Conservation (phyloP, 2,888 invertebrate genomes). For the Anarsia innoxiella region DNA sequence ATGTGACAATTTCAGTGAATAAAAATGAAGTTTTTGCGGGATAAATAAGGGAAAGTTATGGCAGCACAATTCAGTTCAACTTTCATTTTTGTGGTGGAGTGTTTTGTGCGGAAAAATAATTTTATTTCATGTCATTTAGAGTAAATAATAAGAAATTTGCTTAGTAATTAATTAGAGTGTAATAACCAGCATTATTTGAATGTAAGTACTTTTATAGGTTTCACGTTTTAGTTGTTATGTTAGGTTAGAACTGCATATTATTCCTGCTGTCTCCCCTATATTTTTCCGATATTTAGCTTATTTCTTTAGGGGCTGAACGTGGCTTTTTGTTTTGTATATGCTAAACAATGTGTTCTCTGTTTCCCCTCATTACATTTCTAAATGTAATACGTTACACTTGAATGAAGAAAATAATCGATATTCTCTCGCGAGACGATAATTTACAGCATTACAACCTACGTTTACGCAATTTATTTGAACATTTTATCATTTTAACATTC, state of each 20-base stretch:
- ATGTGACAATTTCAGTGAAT: no score
- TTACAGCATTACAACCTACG: slow-evolving; percentile 16
- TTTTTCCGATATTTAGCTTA: slow-evolving; percentile 53
- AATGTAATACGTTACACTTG: slow-evolving; percentile 28
- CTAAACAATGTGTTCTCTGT: slow-evolving; percentile 27
- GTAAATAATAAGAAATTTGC: slow-evolving; percentile 19
- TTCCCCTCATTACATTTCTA: slow-evolving; percentile 18
- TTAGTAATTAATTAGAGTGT: slow-evolving; percentile 3
- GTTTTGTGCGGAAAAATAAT: slow-evolving; percentile 20
- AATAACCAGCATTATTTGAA: slow-evolving; percentile 26
- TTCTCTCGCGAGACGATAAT: slow-evolving; percentile 24
- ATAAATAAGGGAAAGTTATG: slow-evolving; percentile 2
- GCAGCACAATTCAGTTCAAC: slow-evolving; percentile 8
- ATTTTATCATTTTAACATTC: no score
- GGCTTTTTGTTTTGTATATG: slow-evolving; percentile 52
- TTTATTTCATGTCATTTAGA: slow-evolving; percentile 12
- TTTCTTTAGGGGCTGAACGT: slow-evolving; percentile 62
- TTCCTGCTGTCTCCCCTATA: slow-evolving; percentile 60
- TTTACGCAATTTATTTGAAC: slow-evolving; percentile 10
- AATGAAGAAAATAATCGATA: slow-evolving; percentile 39
- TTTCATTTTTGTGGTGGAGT: slow-evolving; percentile 22
- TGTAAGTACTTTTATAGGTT: slow-evolving; percentile 46
- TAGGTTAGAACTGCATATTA: slow-evolving; percentile 65
- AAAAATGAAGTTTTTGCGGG: no score
- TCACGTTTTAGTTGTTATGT: slow-evolving; percentile 35